Base-by-base conservation (phyloP, 2,888 invertebrate species). In the Galerucella pusilla region DNA sequence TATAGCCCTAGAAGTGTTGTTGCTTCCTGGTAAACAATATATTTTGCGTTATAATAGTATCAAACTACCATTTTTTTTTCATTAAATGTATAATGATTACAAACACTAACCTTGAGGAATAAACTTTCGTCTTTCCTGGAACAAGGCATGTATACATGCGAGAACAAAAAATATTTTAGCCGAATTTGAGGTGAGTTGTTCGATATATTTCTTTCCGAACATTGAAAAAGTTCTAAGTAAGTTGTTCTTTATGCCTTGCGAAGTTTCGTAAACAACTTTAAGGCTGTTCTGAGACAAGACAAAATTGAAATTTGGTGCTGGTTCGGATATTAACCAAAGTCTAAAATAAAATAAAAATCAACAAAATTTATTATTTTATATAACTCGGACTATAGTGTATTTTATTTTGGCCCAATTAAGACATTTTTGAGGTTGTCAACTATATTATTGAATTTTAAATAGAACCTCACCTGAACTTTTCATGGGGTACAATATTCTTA, bases 61-160 rank as follows among this genome's bases (percentile, higher is more conserved):
- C n/a, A n/a, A n/a, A n/a, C n/a, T n/a, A n/a, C n/a, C n/a, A n/a
- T n/a, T n/a, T n/a, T n/a, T n/a, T n/a, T n/a, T n/a, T n/a, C n/a
- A n/a, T n/a, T n/a, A n/a, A n/a, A n/a, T n/a, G n/a, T n/a, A 14
- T 11, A 14, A 63, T 16, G 3, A 70, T n/a, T 46, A 3, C 20
- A 71, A 57, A 14, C 16, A 49, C 1, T 66, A 81, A 90, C 91
- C 93, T 90, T 96, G 96, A 0, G 97, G 97, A 81, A 97, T 95
- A 86, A 94, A 99, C 69, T 94, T 95, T 75, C 98, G 90, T 59
- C 99, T 90, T 88, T 99, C 99, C 86, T 95, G 95, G 69, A 97
- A 90, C 14, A 98, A 90, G 0, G 98, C 97, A 86, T 98, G 97
- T 73, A 96, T 90, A 91, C 95, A 94, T 77, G 97, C 93, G 16